Evolutionary conservation across 2,113 vertebrate genomes (phyloP), one percentile per base, ranked within the genome.

Genomic region (Desmodus rotundus): DNA sequence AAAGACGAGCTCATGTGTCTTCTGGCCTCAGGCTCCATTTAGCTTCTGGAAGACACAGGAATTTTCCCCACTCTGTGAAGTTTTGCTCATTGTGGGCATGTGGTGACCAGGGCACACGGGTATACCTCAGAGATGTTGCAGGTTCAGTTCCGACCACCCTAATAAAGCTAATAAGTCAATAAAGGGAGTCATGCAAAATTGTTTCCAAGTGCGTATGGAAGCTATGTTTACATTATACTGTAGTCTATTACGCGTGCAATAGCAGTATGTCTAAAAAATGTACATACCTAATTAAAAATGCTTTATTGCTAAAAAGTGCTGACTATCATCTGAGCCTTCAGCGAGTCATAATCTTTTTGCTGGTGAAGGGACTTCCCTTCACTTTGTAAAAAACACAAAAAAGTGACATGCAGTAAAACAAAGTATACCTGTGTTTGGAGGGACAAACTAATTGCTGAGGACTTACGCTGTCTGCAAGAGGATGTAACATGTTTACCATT

Each of bases 401-500:
- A 74, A 8, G 26, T 81, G 52, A 7, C 56, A 33, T 4, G 6
- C 17, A 19, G 4, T 61, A 33, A 83, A 33, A 33, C 3, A 5
- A 45, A 11, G 80, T 31, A 6, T 81, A 28, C 56, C 80, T 31
- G 38, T 78, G 52, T 77, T 85, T 90, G 67, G 58, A 73, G 88
- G 94, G 85, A 68, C 82, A 95, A 41, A 93, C 68, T 95, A 82
- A 88, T 70, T 91, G 89, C 91, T 72, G 47, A 97, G 88, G 81
- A 93, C 38, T n/a, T 94, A 36, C 38, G 45, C 56, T 94, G 28
- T 91, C 74, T 78, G 52, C 50, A 92, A 91, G 78, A 93, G 28
- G 14, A 76, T 84, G 38, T 50, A 87, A 68, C 68, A 41, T 78
- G 87, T 45, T 96, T 91, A 81, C 56, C 82, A 86, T 84, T 98